Evolutionary conservation across 2,888 invertebrate genomes (phyloP).

Genomic region (Trypoxylon attenuatum): DNA sequence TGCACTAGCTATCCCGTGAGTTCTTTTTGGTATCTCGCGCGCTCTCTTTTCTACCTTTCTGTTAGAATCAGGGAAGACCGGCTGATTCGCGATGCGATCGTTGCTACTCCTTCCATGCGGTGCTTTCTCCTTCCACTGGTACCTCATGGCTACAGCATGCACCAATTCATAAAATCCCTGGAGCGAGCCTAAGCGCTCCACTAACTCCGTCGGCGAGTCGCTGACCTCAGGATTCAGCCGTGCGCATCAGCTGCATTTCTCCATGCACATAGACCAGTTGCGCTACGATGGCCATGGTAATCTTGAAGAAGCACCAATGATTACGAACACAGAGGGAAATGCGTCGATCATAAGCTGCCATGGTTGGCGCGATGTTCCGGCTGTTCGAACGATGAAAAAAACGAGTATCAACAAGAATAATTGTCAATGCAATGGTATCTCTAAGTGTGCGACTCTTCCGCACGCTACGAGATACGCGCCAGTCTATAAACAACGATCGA

Average conservation of each 20-base stretch:
- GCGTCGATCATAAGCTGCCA: neutral
- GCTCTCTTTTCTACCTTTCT: neutral
- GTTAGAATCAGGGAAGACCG: neutral
- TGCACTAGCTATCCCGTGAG: neutral
- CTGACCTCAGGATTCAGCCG: constrained; percentile 74
- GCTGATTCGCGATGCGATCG: constrained; percentile 12
- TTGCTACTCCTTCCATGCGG: constrained; percentile 8
- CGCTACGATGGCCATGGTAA: constrained; percentile 65
- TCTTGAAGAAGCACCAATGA: constrained; percentile 40
- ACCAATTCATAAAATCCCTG: constrained; percentile 70
- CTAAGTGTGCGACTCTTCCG: no score
- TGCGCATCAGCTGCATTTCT: constrained; percentile 71
- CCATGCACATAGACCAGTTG: constrained; percentile 60
- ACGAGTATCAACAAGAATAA: neutral
- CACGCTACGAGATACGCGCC: neutral
- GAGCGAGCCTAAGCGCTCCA: constrained; percentile 71
- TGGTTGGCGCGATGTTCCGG: no score
- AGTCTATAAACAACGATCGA: no score
- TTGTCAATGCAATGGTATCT: neutral
- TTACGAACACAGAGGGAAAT: neutral
- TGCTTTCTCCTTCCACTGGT: constrained; percentile 21
- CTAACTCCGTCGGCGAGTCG: constrained; percentile 72
- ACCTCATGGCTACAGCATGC: constrained; percentile 46
- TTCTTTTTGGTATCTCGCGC: neutral
- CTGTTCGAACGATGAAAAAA: neutral